Conservation (phyloP, 2,113 vertebrate genomes). For the Butorides virescens region DNA sequence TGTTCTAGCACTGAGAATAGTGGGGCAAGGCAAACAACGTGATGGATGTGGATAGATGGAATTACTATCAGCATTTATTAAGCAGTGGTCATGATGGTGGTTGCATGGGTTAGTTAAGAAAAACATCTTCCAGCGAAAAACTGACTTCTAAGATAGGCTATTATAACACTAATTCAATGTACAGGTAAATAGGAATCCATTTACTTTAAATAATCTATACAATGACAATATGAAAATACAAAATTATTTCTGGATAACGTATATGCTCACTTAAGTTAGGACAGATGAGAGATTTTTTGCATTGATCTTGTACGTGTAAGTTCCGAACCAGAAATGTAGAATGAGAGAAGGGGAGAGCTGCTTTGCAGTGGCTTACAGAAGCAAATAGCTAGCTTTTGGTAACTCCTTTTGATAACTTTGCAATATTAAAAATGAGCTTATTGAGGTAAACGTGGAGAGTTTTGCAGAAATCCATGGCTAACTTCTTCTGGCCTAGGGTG, state of each 20-base stretch:
- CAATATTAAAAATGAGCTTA: not conserved
- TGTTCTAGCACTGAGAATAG: not conserved
- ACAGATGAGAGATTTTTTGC: not conserved
- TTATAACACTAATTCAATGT: not conserved
- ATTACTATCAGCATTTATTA: not conserved
- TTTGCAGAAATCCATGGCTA: not conserved
- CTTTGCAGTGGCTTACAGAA: not conserved
- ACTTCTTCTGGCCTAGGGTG: not conserved
- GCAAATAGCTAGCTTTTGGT: not conserved
- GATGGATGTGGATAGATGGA: not conserved
- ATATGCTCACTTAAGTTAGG: not conserved
- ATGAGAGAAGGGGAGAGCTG: not conserved
- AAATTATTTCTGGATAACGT: not conserved
- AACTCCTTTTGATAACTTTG: not conserved
- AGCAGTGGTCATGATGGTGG: not conserved
- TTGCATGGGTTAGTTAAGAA: not conserved
- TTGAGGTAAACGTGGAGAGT: not conserved
- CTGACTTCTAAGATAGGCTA: not conserved
- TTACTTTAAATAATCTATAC: not conserved
- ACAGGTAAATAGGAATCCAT: not conserved
- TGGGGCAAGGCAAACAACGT: not conserved
- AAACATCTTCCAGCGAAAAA: not conserved
- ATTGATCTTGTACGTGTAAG: rapidly evolving
- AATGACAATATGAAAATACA: not conserved
- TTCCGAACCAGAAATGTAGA: not conserved